Conservation (phyloP, 1,140 invertebrate species). For the Choristoneura fumiferana region DNA sequence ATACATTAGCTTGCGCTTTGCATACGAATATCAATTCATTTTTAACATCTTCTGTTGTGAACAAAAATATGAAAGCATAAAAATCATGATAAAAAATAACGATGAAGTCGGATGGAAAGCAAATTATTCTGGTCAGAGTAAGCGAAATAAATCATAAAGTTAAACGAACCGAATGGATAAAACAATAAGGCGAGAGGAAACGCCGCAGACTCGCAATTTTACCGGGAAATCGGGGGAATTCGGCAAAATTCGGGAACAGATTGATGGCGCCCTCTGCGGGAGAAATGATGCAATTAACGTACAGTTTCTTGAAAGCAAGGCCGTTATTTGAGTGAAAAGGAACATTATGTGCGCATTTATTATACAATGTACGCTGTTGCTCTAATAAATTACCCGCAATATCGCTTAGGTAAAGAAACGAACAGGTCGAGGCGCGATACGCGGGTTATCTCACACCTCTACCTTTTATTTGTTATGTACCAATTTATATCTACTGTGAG, state of each 20-base stretch:
- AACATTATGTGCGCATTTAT: neutral
- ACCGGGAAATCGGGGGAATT: conserved; percentile 6
- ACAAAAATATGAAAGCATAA: no score
- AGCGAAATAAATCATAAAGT: conserved; percentile 17
- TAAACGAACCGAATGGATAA: conserved; percentile 10
- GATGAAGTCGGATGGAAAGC: no score
- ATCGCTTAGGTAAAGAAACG: no score
- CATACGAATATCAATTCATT: neutral
- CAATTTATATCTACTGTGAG: no score
- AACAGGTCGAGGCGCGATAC: no score
- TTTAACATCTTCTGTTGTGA: no score
- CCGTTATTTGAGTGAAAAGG: conserved; percentile 3
- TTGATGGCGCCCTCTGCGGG: conserved; percentile 13
- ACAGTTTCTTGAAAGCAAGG: conserved; percentile 3
- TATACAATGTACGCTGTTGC: no score
- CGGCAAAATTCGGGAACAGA: conserved; percentile 8
- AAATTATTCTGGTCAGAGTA: conserved; percentile 9
- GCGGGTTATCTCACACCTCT: no score
- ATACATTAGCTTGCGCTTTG: no score
- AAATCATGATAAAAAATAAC: neutral
- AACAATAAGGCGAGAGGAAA: conserved; percentile 1
- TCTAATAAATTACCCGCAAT: no score
- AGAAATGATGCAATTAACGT: conserved; percentile 16
- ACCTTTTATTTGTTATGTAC: no score
- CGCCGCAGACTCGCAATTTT: neutral